Evolutionary conservation across 2,888 invertebrate genomes (phyloP).

Genomic region (Drosophila recens): DNA sequence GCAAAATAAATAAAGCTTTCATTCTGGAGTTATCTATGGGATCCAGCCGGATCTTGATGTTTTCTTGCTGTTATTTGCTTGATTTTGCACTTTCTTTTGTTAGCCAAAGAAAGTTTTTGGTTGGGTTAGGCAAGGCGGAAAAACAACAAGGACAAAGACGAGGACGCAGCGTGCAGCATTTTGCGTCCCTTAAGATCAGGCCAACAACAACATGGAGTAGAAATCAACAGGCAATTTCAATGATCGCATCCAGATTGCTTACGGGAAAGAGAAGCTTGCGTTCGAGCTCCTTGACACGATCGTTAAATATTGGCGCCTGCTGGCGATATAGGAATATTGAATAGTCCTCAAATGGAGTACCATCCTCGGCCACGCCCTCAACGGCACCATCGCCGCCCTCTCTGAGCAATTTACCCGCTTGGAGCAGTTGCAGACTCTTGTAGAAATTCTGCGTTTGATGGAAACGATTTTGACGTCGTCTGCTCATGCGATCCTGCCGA

Average conservation of each 20-base stretch:
- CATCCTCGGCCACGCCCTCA: slow-evolving; percentile 86
- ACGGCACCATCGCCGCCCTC: slow-evolving; percentile 83
- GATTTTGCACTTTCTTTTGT: slow-evolving; percentile 10
- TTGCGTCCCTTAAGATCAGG: slow-evolving; percentile 21
- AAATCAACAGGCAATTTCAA: slow-evolving; percentile 44
- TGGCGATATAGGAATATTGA: slow-evolving; percentile 94
- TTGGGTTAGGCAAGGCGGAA: slow-evolving; percentile 1
- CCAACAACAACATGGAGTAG: slow-evolving; percentile 37
- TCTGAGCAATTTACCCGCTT: slow-evolving; percentile 89
- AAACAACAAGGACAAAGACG: slow-evolving; percentile 5
- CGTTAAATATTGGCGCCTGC: slow-evolving; percentile 93
- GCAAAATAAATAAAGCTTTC: not conserved
- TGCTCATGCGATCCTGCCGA: slow-evolving; percentile 88
- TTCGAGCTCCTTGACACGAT: slow-evolving; percentile 93
- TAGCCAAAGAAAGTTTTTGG: slow-evolving; percentile 18
- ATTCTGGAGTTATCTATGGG: not conserved
- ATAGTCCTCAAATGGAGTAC: slow-evolving; percentile 91
- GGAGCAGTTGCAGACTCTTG: slow-evolving; percentile 94
- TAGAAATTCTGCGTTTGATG: slow-evolving; percentile 93
- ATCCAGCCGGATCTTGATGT: slow-evolving; percentile 18
- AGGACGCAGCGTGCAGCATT: slow-evolving; percentile 46
- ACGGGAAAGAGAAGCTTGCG: slow-evolving; percentile 90
- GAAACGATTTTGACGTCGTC: slow-evolving; percentile 89
- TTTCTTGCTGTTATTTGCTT: slow-evolving; percentile 10
- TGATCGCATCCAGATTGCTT: slow-evolving; percentile 85